Base-by-base conservation (phyloP, 1,140 invertebrate species). In the Colletes gigas region DNA sequence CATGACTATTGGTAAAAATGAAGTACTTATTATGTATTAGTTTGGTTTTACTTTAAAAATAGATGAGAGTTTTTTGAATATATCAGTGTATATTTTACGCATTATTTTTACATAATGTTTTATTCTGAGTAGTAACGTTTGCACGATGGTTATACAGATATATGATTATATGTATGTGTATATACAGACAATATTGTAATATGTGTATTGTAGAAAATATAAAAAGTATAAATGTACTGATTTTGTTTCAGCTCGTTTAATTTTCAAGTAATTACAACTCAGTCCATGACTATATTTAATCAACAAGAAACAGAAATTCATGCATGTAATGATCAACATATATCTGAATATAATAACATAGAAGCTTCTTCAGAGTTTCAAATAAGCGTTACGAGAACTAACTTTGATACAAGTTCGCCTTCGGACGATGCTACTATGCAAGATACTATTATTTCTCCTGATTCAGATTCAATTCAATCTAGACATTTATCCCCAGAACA, bases 371-470 rank as follows among this genome's bases (percentile, higher is more conserved):
- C 89, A 0, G 92, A 93, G 47, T 75, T 90, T 65, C 90, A 89
- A 82, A 81, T 90, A 12, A 91, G 89, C 0, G 88, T 92, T 7
- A 92, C 92, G 41, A 88, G 84, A n/a, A 91, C 88, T 17, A 90
- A 85, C 19, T 83, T 92, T 47, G 90, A 93, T 41, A 91, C 92
- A 17, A 92, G 89, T 78, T 88, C 90, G n/a, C 84, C 86, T 5
- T 89, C 88, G 0, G 88, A 89, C 19, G 89, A 90, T 62, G 88
- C 81, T n/a, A 92, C 90, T 0, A 92, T 92, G 54, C 91, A 93
- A 67, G 92, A 93, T 39, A 84, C 88, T 0, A 85, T 92, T 54
- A 90, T 93, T 55, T 93, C 92, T n/a, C 91, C 92, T 0, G 92
- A 93, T 67, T 90, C 90, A 19, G 92, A 93, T 78, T 91, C 89